phyloP scores from a whole-genome alignment of 2,797 vertebrate species.

The Sebastes oblongus region DNA sequence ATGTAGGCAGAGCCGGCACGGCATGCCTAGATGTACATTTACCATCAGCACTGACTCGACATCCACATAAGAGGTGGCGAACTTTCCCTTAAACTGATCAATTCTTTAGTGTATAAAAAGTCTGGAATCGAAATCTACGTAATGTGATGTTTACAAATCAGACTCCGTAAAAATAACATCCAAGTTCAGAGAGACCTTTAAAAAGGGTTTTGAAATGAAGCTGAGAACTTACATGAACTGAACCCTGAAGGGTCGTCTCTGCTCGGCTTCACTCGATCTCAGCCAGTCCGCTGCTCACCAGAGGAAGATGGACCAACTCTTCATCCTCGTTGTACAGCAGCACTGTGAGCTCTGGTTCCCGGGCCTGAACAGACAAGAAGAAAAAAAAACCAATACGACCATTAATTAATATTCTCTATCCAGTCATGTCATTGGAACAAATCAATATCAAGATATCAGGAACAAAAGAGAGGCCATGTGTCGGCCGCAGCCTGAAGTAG shows the following conservation, averaged over 20 bases:
- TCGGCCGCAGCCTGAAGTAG: too few relatives aligned
- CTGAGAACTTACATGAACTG: neutral
- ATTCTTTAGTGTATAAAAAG: neutral
- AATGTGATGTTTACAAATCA: too few relatives aligned
- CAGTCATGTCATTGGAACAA: too few relatives aligned
- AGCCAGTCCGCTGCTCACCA: conserved; percentile 88
- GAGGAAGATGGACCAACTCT: conserved; percentile 81
- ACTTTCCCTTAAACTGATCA: neutral
- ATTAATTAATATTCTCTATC: too few relatives aligned
- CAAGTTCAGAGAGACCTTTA: neutral
- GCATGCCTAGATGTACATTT: too few relatives aligned
- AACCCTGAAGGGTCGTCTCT: rapidly evolving
- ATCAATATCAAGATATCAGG: too few relatives aligned
- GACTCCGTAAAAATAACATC: too few relatives aligned
- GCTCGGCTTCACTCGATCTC: conserved; percentile 73
- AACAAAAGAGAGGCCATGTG: too few relatives aligned
- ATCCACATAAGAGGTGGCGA: too few relatives aligned
- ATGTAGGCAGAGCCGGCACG: too few relatives aligned
- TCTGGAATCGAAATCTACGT: neutral
- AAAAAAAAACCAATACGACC: too few relatives aligned
- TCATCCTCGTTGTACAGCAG: conserved; percentile 82
- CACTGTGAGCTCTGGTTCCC: conserved; percentile 81
- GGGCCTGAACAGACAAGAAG: conserved; percentile 47
- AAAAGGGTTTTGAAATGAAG: neutral
- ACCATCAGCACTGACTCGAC: too few relatives aligned